phyloP scores from a whole-genome alignment of 2,113 vertebrate genomes.

The Girardinichthys multiradiatus region DNA sequence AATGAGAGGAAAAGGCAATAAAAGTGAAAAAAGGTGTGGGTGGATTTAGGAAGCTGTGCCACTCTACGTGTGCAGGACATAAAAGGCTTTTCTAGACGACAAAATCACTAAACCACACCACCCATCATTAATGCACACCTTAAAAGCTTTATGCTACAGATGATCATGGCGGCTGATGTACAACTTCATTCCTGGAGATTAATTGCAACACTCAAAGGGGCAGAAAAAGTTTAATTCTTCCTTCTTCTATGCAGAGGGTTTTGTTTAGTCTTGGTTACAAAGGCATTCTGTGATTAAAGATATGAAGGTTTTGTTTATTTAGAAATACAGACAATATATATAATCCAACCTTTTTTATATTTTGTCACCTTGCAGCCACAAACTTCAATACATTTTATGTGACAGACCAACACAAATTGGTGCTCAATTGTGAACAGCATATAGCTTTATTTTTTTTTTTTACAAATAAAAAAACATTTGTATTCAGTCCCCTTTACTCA shows the following conservation, averaged over 20 bases:
- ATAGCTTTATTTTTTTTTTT: not conserved
- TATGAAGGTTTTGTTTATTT: not conserved
- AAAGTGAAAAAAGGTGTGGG: constrained; percentile 40
- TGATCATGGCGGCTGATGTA: not conserved
- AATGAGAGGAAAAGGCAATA: constrained; percentile 43
- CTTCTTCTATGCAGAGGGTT: too few relatives aligned
- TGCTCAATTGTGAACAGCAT: not conserved
- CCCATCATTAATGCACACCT: not conserved
- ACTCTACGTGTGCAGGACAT: constrained; percentile 19
- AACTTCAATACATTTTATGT: not conserved
- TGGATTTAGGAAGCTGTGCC: constrained; percentile 33
- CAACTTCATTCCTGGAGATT: not conserved
- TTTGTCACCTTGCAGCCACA: not conserved
- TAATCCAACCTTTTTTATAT: not conserved
- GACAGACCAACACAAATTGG: not conserved
- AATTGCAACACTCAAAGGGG: too few relatives aligned
- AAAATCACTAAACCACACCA: constrained; percentile 10
- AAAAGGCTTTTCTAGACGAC: constrained; percentile 25
- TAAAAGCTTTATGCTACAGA: not conserved
- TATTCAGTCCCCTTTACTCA: not conserved
- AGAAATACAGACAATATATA: not conserved
- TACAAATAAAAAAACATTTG: not conserved
- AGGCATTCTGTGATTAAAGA: not conserved
- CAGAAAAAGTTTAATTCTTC: too few relatives aligned
- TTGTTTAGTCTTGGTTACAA: too few relatives aligned